phyloP scores from a whole-genome alignment of 2,797 vertebrate genomes.

The Gymnoscopelus braueri region DNA sequence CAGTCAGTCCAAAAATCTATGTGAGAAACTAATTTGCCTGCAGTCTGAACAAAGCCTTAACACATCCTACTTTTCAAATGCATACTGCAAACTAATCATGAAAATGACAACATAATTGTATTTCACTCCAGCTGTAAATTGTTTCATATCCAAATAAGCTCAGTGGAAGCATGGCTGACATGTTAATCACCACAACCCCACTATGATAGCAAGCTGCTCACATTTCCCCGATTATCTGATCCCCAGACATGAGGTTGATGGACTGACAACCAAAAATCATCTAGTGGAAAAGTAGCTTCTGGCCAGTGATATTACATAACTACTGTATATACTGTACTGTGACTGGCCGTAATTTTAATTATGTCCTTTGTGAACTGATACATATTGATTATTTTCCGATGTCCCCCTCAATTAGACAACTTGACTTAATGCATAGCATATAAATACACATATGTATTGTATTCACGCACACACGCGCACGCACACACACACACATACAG shows the following conservation, averaged over 20 bases:
- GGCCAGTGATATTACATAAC: background rate
- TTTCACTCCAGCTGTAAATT: conserved; percentile 12
- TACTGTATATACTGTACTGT: background rate
- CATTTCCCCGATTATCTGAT: conserved; percentile 10
- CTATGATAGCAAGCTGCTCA: conserved; percentile 2
- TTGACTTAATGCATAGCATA: too few relatives aligned
- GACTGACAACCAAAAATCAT: conserved; percentile 1
- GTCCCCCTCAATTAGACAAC: too few relatives aligned
- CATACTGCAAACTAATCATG: background rate
- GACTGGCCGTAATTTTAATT: background rate
- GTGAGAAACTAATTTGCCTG: too few relatives aligned
- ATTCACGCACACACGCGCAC: too few relatives aligned
- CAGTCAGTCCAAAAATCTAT: too few relatives aligned
- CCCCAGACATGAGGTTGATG: conserved; percentile 5
- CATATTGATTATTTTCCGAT: background rate
- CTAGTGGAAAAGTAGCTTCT: background rate
- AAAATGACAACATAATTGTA: conserved; percentile 15
- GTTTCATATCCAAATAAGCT: background rate
- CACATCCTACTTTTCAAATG: background rate
- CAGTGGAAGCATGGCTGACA: background rate
- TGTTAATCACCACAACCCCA: background rate
- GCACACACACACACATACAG: background rate
- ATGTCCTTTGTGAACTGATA: background rate
- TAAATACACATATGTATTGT: too few relatives aligned
- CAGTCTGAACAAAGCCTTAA: background rate